These are phyloP conservation scores for Leptonema lineaticorne DNA, from an alignment of 1,140 invertebrate species.

Conservation along the genomic window DNA sequence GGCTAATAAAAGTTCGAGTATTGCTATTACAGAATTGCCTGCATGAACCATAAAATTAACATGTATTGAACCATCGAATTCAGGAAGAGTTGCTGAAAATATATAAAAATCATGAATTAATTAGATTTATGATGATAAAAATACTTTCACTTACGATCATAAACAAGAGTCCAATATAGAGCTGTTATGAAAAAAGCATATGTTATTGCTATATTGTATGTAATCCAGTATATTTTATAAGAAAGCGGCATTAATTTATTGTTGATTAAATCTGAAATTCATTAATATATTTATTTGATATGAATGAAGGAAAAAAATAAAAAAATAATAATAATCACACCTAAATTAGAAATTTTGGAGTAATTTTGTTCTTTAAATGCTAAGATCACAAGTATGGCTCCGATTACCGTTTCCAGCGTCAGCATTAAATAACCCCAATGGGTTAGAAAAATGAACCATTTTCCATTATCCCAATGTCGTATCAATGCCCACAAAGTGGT, in stretches of 20 bases:
- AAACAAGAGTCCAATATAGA: constrained; percentile 65
- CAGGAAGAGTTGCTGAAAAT: not conserved
- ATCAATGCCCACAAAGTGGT: constrained; percentile 55
- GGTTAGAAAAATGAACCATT: constrained; percentile 70
- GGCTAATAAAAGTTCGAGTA: constrained; percentile 69
- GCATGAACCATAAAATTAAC: constrained; percentile 72
- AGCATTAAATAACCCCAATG: constrained; percentile 66
- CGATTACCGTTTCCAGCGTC: constrained; percentile 53
- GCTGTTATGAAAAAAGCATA: constrained; percentile 63
- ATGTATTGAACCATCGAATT: constrained; percentile 46
- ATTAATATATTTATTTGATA: too few species aligned
- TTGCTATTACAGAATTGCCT: constrained; percentile 69
- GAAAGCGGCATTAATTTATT: constrained; percentile 49
- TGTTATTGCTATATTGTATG: constrained; percentile 58
- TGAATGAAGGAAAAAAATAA: too few species aligned
- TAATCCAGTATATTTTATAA: constrained; percentile 62
- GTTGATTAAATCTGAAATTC: too few species aligned
- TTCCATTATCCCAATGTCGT: constrained; percentile 44
- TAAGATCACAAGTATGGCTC: constrained; percentile 48
- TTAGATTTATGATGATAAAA: constrained; percentile 6
- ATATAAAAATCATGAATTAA: not conserved
- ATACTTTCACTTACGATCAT: constrained; percentile 47
- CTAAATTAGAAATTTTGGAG: too few species aligned
- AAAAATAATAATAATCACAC: too few species aligned
- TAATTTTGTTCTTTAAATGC: constrained; percentile 45